A percentile compares a stretch with the other conserved stretches of the same genome.
Evolutionary conservation across 2,797 vertebrate genomes (phyloP).

Genomic region (Pitangus sulphuratus): DNA sequence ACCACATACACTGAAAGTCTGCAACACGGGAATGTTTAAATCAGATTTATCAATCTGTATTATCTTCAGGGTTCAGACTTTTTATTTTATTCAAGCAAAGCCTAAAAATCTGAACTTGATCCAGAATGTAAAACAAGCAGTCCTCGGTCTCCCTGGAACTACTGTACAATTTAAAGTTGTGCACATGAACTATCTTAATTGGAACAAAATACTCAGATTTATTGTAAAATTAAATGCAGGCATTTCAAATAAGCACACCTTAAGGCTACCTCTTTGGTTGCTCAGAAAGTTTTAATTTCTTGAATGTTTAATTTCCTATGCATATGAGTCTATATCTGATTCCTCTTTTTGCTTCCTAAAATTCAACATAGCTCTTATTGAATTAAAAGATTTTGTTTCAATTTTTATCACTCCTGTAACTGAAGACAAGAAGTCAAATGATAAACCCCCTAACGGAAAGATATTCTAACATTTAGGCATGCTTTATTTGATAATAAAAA

Average conservation of each 20-base stretch:
- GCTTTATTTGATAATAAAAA: conserved; percentile 72
- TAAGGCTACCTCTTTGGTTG: conserved; percentile 52
- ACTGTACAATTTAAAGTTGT: conserved; percentile 56
- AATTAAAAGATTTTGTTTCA: conserved; percentile 80
- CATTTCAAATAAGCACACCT: conserved; percentile 73
- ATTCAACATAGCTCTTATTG: conserved; percentile 72
- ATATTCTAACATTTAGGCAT: conserved; percentile 68
- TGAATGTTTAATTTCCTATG: conserved; percentile 73
- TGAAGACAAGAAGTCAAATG: conserved; percentile 74
- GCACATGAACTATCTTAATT: conserved; percentile 66
- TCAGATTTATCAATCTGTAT: conserved; percentile 71
- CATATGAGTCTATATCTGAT: conserved; percentile 70
- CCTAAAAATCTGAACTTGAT: conserved; percentile 73
- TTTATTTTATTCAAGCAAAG: conserved; percentile 61
- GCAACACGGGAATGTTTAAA: conserved; percentile 65
- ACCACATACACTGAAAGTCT: conserved; percentile 61
- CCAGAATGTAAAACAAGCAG: conserved; percentile 74
- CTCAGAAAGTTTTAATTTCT: conserved; percentile 70
- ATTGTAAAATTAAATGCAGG: conserved; percentile 63
- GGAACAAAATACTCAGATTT: conserved; percentile 68
- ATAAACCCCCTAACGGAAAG: conserved; percentile 70
- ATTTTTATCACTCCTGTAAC: conserved; percentile 79
- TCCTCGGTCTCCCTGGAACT: conserved; percentile 66
- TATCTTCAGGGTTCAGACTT: conserved; percentile 71
- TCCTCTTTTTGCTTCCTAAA: conserved; percentile 70